Evolutionary conservation across 2,888 invertebrate species (phyloP).

Genomic region (Torymus texanus): DNA sequence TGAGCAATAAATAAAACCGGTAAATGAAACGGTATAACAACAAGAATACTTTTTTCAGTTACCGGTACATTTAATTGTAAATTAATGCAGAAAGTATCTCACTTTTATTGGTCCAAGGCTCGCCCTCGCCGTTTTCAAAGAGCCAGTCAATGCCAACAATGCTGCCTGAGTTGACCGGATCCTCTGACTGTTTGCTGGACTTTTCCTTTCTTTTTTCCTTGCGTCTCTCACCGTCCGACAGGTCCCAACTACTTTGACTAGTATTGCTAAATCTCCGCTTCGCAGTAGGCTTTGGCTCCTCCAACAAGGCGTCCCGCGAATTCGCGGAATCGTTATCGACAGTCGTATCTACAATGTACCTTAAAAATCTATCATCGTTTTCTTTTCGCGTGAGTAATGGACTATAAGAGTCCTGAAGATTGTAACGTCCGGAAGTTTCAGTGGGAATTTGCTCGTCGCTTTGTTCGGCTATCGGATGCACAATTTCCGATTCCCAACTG

Average conservation of each 20-base stretch:
- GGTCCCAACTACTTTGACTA: conserved; percentile 72
- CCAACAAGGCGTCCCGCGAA: conserved; percentile 71
- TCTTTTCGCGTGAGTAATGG: conserved; percentile 67
- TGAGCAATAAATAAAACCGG: background rate
- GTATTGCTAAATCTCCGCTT: conserved; percentile 70
- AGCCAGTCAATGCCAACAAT: conserved; percentile 81
- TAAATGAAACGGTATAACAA: background rate
- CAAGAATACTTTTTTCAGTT: background rate
- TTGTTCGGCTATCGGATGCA: conserved; percentile 90
- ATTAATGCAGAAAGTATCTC: conserved; percentile 54
- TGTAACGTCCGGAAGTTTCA: conserved; percentile 69
- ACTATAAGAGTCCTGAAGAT: conserved; percentile 64
- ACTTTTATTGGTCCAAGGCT: conserved; percentile 72
- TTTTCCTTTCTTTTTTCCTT: conserved; percentile 62
- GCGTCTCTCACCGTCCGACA: conserved; percentile 68
- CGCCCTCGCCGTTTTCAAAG: conserved; percentile 76
- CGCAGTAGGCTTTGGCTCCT: conserved; percentile 64
- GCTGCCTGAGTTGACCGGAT: conserved; percentile 74
- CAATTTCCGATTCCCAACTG: conserved; percentile 84
- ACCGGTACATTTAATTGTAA: background rate
- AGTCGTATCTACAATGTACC: conserved; percentile 68
- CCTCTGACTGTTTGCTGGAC: conserved; percentile 64
- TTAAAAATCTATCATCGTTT: conserved; percentile 68
- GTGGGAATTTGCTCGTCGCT: conserved; percentile 81
- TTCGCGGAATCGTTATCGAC: conserved; percentile 71